phyloP scores from a whole-genome alignment of 2,113 vertebrate species.

The Macaca mulatta region DNA sequence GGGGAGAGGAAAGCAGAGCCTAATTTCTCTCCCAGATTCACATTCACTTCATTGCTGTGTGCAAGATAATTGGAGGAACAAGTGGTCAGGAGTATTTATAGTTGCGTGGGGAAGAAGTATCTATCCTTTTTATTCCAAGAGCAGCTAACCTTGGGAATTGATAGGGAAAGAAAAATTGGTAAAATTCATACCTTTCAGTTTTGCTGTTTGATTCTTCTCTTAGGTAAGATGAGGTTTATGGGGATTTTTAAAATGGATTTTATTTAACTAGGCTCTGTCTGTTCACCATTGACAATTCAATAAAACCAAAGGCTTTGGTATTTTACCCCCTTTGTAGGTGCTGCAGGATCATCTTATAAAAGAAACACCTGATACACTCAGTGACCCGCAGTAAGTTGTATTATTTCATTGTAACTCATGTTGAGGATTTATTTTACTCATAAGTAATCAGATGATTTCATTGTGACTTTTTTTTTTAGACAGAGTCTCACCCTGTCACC shows the following conservation, averaged over 20 bases:
- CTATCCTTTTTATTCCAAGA: neutral
- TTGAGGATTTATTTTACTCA: neutral
- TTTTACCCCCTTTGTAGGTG: slow-evolving; percentile 82
- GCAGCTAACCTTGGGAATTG: neutral
- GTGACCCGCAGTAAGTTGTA: slow-evolving; percentile 92
- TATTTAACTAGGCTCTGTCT: neutral
- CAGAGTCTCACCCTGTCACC: no score
- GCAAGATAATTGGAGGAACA: neutral
- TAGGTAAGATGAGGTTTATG: neutral
- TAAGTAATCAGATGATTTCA: neutral
- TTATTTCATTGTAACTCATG: neutral
- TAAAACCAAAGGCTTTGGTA: neutral
- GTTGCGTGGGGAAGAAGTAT: neutral
- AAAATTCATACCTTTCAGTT: neutral
- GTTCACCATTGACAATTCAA: neutral
- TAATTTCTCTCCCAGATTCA: neutral
- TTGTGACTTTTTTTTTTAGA: neutral
- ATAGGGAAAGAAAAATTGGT: neutral
- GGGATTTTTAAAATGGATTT: neutral
- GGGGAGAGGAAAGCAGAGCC: neutral
- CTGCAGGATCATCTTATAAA: slow-evolving; percentile 95
- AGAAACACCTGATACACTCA: slow-evolving; percentile 94
- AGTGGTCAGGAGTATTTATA: neutral
- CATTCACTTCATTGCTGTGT: neutral
- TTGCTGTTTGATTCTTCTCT: neutral